A percentile compares a stretch with the other conserved stretches of the same genome.
Conservation (phyloP, 2,888 invertebrate genomes). For the Trichopoda pennipes region DNA sequence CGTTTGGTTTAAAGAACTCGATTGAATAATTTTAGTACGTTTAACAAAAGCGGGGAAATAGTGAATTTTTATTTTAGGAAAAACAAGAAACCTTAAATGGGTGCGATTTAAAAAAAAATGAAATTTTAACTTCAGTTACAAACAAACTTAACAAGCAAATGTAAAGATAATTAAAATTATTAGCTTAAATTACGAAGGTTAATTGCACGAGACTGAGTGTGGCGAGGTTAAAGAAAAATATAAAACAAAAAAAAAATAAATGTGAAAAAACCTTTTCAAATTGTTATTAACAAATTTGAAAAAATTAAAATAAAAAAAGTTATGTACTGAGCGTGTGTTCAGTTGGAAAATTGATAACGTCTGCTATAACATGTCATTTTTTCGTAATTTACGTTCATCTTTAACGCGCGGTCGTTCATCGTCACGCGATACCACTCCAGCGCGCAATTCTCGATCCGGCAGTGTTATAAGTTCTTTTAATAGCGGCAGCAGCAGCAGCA, state of each 20-base stretch:
- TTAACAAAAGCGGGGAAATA: not conserved
- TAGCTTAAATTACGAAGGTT: conserved; percentile 51
- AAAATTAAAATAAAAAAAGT: not conserved
- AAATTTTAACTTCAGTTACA: not conserved
- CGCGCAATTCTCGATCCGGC: conserved; percentile 73
- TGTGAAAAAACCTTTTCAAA: not conserved
- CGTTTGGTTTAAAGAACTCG: conserved; percentile 33
- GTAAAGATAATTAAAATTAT: conserved; percentile 59
- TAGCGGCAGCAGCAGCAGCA: conserved; percentile 44
- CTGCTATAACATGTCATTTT: conserved; percentile 76
- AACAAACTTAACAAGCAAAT: conserved; percentile 15
- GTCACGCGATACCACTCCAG: conserved; percentile 79
- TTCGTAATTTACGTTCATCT: conserved; percentile 79
- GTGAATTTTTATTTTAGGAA: conserved; percentile 24
- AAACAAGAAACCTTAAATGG: conserved; percentile 58
- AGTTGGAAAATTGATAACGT: conserved; percentile 28
- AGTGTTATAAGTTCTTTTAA: conserved; percentile 73
- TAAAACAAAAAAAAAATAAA: not conserved
- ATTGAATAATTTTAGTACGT: conserved; percentile 1
- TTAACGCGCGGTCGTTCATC: conserved; percentile 77
- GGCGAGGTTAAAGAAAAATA: conserved; percentile 4
- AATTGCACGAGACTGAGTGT: conserved; percentile 30
- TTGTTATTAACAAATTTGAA: not conserved
- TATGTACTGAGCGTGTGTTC: conserved; percentile 2
- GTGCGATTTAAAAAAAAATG: conserved; percentile 34